Evolutionary conservation across 2,113 vertebrate species (phyloP), one percentile per base, ranked within the genome.

Genomic region (Lontra canadensis): DNA sequence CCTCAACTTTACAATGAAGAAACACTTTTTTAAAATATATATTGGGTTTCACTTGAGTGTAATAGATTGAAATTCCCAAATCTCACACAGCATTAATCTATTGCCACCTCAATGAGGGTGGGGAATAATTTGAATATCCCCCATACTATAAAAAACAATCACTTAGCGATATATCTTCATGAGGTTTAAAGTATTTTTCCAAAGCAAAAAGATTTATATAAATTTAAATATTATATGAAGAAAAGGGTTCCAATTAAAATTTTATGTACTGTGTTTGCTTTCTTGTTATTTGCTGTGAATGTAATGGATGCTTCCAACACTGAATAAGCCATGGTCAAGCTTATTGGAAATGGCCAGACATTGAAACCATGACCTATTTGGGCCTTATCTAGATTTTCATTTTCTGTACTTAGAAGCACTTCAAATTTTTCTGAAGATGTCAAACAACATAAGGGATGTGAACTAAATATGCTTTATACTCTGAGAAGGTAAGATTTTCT

Each of bases 401-500:
- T 94, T 94, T 92, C 31, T 90, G 59, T 85, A 52, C n/a, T 82
- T 78, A 90, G 29, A 96, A 76, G 11, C 34, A 78, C 36, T 57
- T 94, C 3, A 71, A 20, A 73, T 52, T 90, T 92, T 92, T 95
- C 82, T 92, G 21, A 88, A 94, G 55, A 89, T 15, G 91, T n/a
- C 13, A 31, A 8, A 74, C 86, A 97, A 81, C 4, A 76, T 84
- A 82, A 79, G 6, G 78, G 11, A 55, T 39, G 7, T 55, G 47
- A 90, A 52, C 1, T 96, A 34, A 78, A 57, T 83, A 8, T 13
- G 21, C 81, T 73, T 95, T 88, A 5, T 25, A 59, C 21, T 67
- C 42, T 79, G 44, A 74, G 91, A 98, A 95, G 15, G 9, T 91
- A 96, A 96, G 97, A 91, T 98, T 98, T 98, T 69, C 86, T 14